phyloP scores from a whole-genome alignment of 1,140 invertebrate species.

The Eriosoma lanigerum region DNA sequence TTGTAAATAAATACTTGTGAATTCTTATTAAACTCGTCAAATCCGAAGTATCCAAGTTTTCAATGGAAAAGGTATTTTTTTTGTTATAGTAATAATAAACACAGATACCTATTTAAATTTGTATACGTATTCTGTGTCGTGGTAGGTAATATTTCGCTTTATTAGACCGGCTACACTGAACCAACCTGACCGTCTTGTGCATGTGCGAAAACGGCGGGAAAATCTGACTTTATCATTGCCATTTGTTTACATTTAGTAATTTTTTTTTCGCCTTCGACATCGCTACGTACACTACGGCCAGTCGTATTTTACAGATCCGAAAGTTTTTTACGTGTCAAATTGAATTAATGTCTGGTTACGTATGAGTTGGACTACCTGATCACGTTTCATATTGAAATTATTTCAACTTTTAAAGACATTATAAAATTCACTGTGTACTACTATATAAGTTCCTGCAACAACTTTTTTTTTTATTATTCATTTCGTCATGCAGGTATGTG shows the following conservation, averaged over 20 bases:
- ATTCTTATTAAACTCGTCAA: too few relatives aligned
- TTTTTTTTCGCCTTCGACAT: not conserved
- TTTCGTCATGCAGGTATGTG: not conserved
- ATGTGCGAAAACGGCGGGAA: slow-evolving; percentile 46
- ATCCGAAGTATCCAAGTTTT: too few relatives aligned
- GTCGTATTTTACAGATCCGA: not conserved
- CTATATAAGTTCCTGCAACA: not conserved
- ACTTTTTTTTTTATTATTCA: not conserved
- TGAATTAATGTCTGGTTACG: not conserved
- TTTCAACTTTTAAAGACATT: too few relatives aligned
- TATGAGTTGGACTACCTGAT: not conserved
- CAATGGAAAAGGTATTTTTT: too few relatives aligned
- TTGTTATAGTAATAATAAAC: too few relatives aligned
- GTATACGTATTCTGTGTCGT: too few relatives aligned
- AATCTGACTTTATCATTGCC: slow-evolving; percentile 42
- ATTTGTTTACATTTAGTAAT: slow-evolving; percentile 42
- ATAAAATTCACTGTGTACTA: too few relatives aligned
- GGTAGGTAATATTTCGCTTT: not conserved
- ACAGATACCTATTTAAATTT: too few relatives aligned
- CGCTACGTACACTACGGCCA: not conserved
- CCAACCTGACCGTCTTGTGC: not conserved
- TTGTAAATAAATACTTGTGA: too few relatives aligned
- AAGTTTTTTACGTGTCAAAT: not conserved
- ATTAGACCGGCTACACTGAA: not conserved
- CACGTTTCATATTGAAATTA: not conserved